Evolutionary conservation across 2,113 vertebrate species (phyloP).

Genomic region (Synodontis membranacea): DNA sequence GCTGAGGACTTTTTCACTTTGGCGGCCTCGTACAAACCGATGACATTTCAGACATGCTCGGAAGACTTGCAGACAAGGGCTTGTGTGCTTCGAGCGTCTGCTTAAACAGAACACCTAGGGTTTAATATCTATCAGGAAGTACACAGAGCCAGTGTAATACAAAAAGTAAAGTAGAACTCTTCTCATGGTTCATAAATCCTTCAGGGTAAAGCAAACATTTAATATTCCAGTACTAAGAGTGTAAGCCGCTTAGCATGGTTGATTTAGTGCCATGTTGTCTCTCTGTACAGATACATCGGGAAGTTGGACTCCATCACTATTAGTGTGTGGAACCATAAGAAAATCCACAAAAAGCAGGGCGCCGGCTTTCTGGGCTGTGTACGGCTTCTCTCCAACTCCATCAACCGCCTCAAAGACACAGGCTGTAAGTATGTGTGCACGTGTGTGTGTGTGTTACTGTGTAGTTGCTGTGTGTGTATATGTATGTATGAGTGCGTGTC

Average conservation of each 20-base stretch:
- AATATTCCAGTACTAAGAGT: not conserved
- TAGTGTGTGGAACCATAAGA: conserved; percentile 99
- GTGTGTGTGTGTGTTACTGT: conserved; percentile 14
- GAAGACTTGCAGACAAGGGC: conserved; percentile 2
- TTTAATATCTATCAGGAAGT: conserved; percentile 14
- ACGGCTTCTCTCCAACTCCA: conserved; percentile 94
- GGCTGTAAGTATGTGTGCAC: conserved; percentile 78
- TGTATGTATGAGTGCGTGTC: not conserved
- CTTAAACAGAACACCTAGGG: not conserved
- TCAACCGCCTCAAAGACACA: conserved; percentile 98
- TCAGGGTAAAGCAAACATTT: not conserved
- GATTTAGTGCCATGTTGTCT: conserved; percentile 23
- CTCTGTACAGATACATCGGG: conserved; percentile 85
- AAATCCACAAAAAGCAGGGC: conserved; percentile 99
- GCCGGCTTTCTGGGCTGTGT: conserved; percentile 98
- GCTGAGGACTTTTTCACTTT: conserved; percentile 37
- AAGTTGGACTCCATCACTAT: conserved; percentile 98
- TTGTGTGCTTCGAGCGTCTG: not conserved
- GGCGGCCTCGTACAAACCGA: conserved; percentile 9
- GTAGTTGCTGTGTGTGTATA: not conserved
- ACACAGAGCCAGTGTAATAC: not conserved
- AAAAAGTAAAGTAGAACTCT: too few relatives aligned
- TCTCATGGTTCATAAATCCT: not conserved
- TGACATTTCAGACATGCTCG: conserved; percentile 38
- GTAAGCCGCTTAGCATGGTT: not conserved